A percentile compares a stretch with the other conserved stretches of the same genome.
phyloP scores from a whole-genome alignment of 2,888 invertebrate species.

The Hypomecis punctinalis region DNA sequence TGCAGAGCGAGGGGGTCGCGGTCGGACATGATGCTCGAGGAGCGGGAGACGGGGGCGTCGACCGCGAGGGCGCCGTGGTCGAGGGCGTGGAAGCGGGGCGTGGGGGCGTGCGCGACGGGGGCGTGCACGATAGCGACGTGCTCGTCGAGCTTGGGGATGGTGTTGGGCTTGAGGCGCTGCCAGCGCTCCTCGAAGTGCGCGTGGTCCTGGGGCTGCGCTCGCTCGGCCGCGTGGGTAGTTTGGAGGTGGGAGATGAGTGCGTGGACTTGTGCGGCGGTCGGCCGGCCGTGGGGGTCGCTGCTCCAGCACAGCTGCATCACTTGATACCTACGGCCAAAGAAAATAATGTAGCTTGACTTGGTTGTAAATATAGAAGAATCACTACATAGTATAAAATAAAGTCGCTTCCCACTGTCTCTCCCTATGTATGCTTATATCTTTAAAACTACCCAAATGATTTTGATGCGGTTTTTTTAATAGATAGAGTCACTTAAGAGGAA shows the following conservation, averaged over 20 bases:
- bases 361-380: too few relatives aligned
- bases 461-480: too few relatives aligned
- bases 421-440: too few relatives aligned
- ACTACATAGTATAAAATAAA: too few relatives aligned
- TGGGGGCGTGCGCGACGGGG: slow-evolving; percentile 55
- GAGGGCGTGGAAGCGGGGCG: slow-evolving; percentile 67
- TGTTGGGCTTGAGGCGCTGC: slow-evolving; percentile 89
- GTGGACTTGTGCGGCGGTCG: slow-evolving; percentile 69
- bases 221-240: slow-evolving; percentile 63
- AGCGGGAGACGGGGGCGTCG: slow-evolving; percentile 71
- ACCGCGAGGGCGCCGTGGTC: slow-evolving; percentile 67
- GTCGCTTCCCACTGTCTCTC: too few relatives aligned
- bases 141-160: slow-evolving; percentile 84
- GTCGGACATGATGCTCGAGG: slow-evolving; percentile 78
- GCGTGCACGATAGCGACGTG: slow-evolving; percentile 78
- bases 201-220: slow-evolving; percentile 58
- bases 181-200: slow-evolving; percentile 90
- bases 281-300: slow-evolving; percentile 58
- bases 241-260: slow-evolving; percentile 76
- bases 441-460: too few relatives aligned
- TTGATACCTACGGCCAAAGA: slow-evolving; percentile 82
- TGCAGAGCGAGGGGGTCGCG: slow-evolving; percentile 71
- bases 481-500: too few relatives aligned
- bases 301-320: slow-evolving; percentile 91
- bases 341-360: not conserved